Evolutionary conservation across 2,797 vertebrate species (phyloP).

Genomic region (Arremon brunneinucha): DNA sequence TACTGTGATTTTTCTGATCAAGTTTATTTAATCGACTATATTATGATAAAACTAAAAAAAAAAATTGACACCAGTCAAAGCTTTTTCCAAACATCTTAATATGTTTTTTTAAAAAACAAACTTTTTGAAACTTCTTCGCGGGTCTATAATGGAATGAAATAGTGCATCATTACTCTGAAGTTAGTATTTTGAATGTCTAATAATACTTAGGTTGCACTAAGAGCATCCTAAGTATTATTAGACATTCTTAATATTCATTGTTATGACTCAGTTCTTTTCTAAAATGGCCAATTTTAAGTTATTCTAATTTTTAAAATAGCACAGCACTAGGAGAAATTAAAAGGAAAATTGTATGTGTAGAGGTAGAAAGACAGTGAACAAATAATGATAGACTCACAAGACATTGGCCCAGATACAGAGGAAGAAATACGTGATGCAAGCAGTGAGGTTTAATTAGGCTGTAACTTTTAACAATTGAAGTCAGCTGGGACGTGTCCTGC

Average conservation of each 20-base stretch:
- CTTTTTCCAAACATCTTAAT: neutral
- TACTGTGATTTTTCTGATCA: neutral
- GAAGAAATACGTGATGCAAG: neutral
- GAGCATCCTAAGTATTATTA: neutral
- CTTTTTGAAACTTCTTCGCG: neutral
- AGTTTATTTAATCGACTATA: conserved; percentile 5
- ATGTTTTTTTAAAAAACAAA: neutral
- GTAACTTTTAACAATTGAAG: neutral
- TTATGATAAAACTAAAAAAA: neutral
- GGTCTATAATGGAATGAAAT: neutral
- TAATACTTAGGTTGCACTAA: neutral
- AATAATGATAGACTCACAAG: neutral
- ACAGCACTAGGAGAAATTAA: neutral
- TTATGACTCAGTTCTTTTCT: neutral
- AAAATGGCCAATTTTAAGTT: neutral
- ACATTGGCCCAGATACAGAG: neutral
- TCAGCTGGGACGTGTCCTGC: neutral
- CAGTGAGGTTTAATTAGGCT: neutral
- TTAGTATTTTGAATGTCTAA: neutral
- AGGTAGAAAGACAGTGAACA: neutral
- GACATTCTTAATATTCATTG: neutral
- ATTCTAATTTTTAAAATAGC: neutral
- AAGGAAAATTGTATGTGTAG: neutral
- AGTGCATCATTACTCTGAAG: neutral
- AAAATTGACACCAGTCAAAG: neutral